These are phyloP conservation scores for Tetranychus truncatus DNA, from an alignment of 2,888 invertebrate genomes.

Conservation along the genomic window DNA sequence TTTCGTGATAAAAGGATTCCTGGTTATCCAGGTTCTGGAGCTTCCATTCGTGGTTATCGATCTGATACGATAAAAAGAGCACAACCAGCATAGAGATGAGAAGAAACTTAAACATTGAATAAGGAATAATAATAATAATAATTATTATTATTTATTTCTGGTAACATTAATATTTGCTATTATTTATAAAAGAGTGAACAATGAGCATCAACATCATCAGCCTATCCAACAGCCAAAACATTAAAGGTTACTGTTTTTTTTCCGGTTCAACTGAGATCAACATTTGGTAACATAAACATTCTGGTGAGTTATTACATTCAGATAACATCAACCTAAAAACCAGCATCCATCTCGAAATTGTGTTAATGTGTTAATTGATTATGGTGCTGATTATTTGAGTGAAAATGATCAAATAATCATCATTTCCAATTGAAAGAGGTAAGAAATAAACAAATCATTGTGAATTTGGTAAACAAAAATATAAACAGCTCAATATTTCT, in stretches of 20 bases:
- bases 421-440: no score
- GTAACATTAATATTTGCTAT: no score
- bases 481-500: no score
- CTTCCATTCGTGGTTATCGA: not conserved
- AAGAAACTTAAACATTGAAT: no score
- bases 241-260: not conserved
- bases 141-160: no score
- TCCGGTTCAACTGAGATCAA: not conserved
- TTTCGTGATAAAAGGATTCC: conserved; percentile 7
- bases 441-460: no score
- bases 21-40: not conserved
- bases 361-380: not conserved
- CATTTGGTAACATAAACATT: not conserved
- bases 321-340: not conserved
- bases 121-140: no score
- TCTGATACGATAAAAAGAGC: not conserved
- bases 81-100: not conserved
- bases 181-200: not conserved
- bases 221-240: not conserved
- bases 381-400: not conserved
- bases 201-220: not conserved
- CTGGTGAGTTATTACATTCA: not conserved
- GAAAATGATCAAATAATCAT: not conserved
- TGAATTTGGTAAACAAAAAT: no score
- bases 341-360: not conserved